phyloP scores from a whole-genome alignment of 2,113 vertebrate species.

The Corynorhinus townsendii region DNA sequence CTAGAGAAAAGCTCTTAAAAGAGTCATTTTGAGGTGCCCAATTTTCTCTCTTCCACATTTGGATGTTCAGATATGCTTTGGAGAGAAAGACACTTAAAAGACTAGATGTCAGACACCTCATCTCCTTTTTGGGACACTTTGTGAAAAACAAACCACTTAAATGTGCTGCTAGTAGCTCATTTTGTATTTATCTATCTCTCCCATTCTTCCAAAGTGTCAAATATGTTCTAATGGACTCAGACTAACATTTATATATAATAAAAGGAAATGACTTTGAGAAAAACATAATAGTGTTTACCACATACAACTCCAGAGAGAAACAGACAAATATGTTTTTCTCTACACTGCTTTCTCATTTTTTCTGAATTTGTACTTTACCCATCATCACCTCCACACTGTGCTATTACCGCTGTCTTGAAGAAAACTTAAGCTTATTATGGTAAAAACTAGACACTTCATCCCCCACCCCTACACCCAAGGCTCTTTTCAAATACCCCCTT shows the following conservation, averaged over 20 bases:
- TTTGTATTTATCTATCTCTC: slow-evolving; percentile 35
- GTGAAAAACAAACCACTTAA: slow-evolving; percentile 54
- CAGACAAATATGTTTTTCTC: background rate
- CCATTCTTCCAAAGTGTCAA: slow-evolving; percentile 29
- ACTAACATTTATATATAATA: slow-evolving; percentile 22
- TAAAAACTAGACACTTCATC: background rate
- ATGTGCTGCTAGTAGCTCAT: slow-evolving; percentile 18
- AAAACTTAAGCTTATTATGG: background rate
- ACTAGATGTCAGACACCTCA: slow-evolving; percentile 32
- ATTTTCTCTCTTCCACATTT: slow-evolving; percentile 63
- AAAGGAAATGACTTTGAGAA: slow-evolving; percentile 14
- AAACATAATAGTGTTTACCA: background rate
- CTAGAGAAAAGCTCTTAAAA: slow-evolving; percentile 61
- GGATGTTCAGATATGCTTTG: slow-evolving; percentile 43
- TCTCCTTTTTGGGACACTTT: slow-evolving; percentile 30
- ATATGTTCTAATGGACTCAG: background rate
- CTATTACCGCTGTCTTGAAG: background rate
- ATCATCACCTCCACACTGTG: background rate
- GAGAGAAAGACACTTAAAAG: slow-evolving; percentile 53
- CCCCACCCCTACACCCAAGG: rapidly evolving
- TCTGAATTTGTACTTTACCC: background rate
- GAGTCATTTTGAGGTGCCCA: slow-evolving; percentile 59
- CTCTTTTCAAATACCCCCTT: background rate
- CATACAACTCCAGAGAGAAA: background rate
- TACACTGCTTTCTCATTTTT: background rate